A percentile compares a stretch with the other conserved stretches of the same genome.
Conservation (phyloP, 2,888 invertebrate species). For the Allacma fusca region DNA sequence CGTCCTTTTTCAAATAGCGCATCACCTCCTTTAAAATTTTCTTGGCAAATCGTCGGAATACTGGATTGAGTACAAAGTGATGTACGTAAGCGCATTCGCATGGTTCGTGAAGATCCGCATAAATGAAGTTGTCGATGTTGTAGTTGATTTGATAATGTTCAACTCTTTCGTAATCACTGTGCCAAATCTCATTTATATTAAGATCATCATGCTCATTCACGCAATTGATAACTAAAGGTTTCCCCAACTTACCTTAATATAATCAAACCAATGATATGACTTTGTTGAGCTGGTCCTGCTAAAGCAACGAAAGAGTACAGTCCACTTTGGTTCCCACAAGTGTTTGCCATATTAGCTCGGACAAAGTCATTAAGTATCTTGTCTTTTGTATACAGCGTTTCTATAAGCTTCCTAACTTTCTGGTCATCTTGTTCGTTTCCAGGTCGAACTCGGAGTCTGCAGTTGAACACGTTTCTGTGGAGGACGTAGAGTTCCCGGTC, state of each 20-base stretch:
- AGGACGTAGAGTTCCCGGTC: constrained; percentile 53
- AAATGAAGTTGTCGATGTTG: constrained; percentile 64
- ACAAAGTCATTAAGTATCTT: constrained; percentile 52
- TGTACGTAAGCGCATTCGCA: constrained; percentile 64
- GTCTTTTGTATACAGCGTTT: constrained; percentile 49
- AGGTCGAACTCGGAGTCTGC: constrained; percentile 46
- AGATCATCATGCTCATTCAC: neutral
- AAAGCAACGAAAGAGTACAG: constrained; percentile 50
- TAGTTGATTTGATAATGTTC: constrained; percentile 65
- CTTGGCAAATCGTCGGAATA: constrained; percentile 69
- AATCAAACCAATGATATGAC: constrained; percentile 50
- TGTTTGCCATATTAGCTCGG: constrained; percentile 38
- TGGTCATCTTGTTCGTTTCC: constrained; percentile 48
- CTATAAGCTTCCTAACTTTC: constrained; percentile 49
- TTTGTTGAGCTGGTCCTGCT: constrained; percentile 45
- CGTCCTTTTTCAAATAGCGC: constrained; percentile 68
- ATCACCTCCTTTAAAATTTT: constrained; percentile 73
- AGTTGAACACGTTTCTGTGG: constrained; percentile 50
- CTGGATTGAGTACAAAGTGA: constrained; percentile 69
- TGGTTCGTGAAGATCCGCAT: constrained; percentile 48
- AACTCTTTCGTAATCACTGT: constrained; percentile 63
- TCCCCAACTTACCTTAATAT: constrained; percentile 17
- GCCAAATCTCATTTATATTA: constrained; percentile 38
- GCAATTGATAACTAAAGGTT: neutral
- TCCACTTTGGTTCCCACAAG: neutral